Percentiles rank a stretch among this genome's conserved stretches.
phyloP scores from a whole-genome alignment of 2,888 invertebrate genomes.

The Nysson spinosus region DNA sequence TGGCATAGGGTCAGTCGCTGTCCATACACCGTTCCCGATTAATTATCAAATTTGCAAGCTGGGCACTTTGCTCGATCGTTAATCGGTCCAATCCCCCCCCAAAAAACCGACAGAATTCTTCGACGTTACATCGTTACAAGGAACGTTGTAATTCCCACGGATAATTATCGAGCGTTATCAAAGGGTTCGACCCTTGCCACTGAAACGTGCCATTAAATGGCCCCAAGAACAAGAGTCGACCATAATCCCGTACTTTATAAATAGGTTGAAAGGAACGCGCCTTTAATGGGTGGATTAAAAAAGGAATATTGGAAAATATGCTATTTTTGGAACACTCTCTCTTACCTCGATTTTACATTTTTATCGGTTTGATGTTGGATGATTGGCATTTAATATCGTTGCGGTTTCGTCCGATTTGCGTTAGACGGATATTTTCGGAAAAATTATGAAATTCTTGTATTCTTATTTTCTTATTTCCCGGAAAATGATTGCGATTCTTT shows the following conservation, averaged over 20 bases:
- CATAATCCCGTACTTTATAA: conserved; percentile 30
- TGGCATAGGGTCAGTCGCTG: neutral
- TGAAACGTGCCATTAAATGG: conserved; percentile 20
- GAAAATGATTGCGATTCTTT: too few relatives aligned
- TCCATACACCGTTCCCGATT: neutral
- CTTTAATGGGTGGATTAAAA: conserved; percentile 30
- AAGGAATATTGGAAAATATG: conserved; percentile 16
- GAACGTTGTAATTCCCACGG: neutral
- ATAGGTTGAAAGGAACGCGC: conserved; percentile 22
- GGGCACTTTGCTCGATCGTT: too few relatives aligned
- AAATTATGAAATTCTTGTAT: too few relatives aligned
- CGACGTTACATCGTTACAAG: conserved; percentile 5
- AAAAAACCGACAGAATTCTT: conserved; percentile 17
- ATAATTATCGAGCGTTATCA: conserved; percentile 32
- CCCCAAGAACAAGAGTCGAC: conserved; percentile 10
- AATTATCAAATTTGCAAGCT: conserved; percentile 14
- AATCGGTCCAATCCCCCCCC: neutral
- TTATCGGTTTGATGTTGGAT: too few relatives aligned
- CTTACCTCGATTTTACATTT: too few relatives aligned
- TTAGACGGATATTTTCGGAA: too few relatives aligned
- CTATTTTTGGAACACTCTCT: too few relatives aligned
- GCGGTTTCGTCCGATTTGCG: too few relatives aligned
- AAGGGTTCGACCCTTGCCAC: conserved; percentile 21
- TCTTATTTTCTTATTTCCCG: too few relatives aligned
- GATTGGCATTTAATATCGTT: too few relatives aligned